A percentile compares a stretch with the other conserved stretches of the same genome.
Conservation (phyloP, 37 sponge, comb jelly and placozoan species). For the Chondrilla cf. caribensis region DNA sequence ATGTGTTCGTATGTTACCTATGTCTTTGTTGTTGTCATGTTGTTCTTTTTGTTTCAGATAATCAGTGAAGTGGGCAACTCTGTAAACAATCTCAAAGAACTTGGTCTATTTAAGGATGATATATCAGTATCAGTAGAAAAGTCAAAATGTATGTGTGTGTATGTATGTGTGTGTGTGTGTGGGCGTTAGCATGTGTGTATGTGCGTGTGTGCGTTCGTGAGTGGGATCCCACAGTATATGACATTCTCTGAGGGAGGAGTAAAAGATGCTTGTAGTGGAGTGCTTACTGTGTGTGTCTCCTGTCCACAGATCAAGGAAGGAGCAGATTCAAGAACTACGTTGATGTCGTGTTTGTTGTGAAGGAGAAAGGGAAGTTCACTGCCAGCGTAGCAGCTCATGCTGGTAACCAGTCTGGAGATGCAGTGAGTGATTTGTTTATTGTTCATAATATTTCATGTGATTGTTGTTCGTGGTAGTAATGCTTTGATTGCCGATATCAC, state of each 20-base stretch:
- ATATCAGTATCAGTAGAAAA: neutral
- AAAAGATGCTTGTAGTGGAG: too few species aligned
- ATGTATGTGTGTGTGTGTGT: neutral
- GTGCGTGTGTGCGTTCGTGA: neutral
- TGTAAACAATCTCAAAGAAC: slow-evolving; percentile 16
- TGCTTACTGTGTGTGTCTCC: neutral
- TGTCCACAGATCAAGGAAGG: neutral
- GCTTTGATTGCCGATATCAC: too few species aligned
- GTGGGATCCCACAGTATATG: neutral
- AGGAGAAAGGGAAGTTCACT: slow-evolving; percentile 41
- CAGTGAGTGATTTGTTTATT: too few species aligned
- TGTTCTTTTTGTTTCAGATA: neutral
- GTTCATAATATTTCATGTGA: too few species aligned
- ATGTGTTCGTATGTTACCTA: too few species aligned
- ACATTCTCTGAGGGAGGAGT: neutral
- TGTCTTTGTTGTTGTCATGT: too few species aligned
- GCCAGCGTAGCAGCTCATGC: slow-evolving; percentile 45
- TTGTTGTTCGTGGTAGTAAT: too few species aligned
- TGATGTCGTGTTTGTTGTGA: slow-evolving; percentile 57
- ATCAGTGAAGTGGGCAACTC: neutral
- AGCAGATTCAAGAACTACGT: neutral
- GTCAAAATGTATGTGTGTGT: neutral
- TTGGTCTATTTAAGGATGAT: slow-evolving; percentile 53
- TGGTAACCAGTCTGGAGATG: slow-evolving; percentile 72
- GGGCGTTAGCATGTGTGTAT: neutral